Evolutionary conservation across 2,888 invertebrate genomes (phyloP), one percentile per base, ranked within the genome.

Genomic region (Furcula furcula): DNA sequence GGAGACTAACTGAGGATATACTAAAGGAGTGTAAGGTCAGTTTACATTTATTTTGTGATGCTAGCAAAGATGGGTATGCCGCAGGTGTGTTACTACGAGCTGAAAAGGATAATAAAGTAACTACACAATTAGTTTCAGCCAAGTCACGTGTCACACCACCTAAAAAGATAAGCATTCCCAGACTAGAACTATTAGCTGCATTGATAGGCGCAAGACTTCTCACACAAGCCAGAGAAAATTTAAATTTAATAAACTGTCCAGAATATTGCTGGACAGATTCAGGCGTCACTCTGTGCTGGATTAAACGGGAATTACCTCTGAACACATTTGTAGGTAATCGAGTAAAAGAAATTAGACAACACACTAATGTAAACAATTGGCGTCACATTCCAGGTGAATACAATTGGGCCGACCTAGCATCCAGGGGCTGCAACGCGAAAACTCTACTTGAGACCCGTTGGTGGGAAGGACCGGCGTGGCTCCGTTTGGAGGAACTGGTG

Each of bases 381-480:
- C 9, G 11, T 14, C 46, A 50, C 25, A 20, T 50, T 18, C 36
- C 46, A 29, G 41, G 46, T 0, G n/a, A 6, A 0, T 2, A 4
- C 0, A 50, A 50, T 12, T 29, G 26, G 10, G 49, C 49, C 12
- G 49, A 50, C 13, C 4, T 49, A 2, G 21, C 35, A 10, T 50
- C 47, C 0, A 29, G 51, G 7, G 47, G 51, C 9, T 43, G 43
- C 25, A 29, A 29, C 20, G 34, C 46, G 1, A 13, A 36, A 5
- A 7, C 11, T 6, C 36, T 49, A 3, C 5, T 41, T 1, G 11
- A 16, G 3, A 7, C 6, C 6, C 31, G 29, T 6, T 46, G 49
- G 49, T 40, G 30, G 41, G 23, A 31, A 9, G 46, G 46, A 5
- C 47, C 47, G 4, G 16, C n/a, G 1, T 47, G 38, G 39, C 14